Evolutionary conservation across 2,113 vertebrate genomes (phyloP).

Genomic region (Ammodytes marinus): DNA sequence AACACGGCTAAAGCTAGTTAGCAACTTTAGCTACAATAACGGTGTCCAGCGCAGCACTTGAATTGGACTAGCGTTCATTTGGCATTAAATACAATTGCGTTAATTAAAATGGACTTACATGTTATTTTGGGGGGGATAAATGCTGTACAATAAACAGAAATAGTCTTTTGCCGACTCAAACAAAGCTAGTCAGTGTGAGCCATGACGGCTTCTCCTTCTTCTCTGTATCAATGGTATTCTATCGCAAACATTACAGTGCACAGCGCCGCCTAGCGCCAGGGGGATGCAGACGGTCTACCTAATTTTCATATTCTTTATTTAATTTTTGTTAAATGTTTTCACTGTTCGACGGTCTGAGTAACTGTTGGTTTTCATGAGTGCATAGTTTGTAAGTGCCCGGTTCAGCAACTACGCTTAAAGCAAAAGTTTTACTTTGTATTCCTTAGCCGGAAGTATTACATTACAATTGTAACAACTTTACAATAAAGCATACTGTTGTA

Average conservation of each 20-base stretch:
- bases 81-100: neutral
- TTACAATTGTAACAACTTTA: neutral
- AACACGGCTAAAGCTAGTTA: conserved; percentile 11
- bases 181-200: neutral
- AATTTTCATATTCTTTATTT: too few species aligned
- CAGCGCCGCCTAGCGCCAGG: conserved; percentile 35
- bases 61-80: too few species aligned
- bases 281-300: too few species aligned
- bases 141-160: neutral
- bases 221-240: neutral
- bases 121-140: neutral
- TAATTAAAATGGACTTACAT: neutral
- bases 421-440: too few species aligned
- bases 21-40: conserved; percentile 17
- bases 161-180: neutral
- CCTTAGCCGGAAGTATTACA: neutral
- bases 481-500: neutral
- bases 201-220: conserved; percentile 17
- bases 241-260: neutral
- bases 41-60: neutral
- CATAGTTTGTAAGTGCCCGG: too few species aligned
- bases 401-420: too few species aligned
- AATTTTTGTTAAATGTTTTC: too few species aligned
- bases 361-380: too few species aligned
- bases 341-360: too few species aligned